Evolutionary conservation across 2,113 vertebrate species (phyloP), one percentile per base, ranked within the genome.

Genomic region (Daboia siamensis): DNA sequence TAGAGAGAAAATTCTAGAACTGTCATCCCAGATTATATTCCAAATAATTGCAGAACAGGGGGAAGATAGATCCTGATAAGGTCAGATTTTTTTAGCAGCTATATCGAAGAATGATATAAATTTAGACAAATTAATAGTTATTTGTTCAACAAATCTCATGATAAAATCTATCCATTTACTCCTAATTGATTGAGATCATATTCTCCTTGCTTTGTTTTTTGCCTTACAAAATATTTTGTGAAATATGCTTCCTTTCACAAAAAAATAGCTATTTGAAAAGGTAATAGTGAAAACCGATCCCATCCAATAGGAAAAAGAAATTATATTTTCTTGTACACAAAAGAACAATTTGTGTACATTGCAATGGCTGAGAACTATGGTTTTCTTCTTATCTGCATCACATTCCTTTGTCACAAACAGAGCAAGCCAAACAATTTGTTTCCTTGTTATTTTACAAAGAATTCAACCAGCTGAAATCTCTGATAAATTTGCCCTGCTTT

Each of bases 1-100:
- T 20, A 0, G 95, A 96, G 96, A 96, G 33, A 44, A 86, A 55
- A 93, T 85, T 95, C 93, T 94, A 96, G 95, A 97, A 92, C 48
- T 85, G 95, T 93, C 91, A 95, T 91, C 5, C 26, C 93, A 93
- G 95, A 96, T 90, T 87, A 44, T 59, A 13, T 84, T 93, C 93
- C 84, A 92, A 92, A 0, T 87, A 90, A 29, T 7, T 87, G 26
- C 86, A 92, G 56, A 46, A n/a, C 0, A 10, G 2, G 1, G 12
- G n/a, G 9, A 6, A 88, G 92, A 92, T 85, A 90, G 89, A 86
- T 95, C 96, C 94, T 96, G 95, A 96, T 84, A 3, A 59, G 4
- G 46, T 29, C 59, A 91, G 87, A 48, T 93, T 96, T 94, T 93
- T 64, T 93, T 51, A 84, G 59, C 8, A 94, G 59, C 52, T 91